Conservation (phyloP, 2,888 invertebrate species). For the Leptura quadrifasciata region DNA sequence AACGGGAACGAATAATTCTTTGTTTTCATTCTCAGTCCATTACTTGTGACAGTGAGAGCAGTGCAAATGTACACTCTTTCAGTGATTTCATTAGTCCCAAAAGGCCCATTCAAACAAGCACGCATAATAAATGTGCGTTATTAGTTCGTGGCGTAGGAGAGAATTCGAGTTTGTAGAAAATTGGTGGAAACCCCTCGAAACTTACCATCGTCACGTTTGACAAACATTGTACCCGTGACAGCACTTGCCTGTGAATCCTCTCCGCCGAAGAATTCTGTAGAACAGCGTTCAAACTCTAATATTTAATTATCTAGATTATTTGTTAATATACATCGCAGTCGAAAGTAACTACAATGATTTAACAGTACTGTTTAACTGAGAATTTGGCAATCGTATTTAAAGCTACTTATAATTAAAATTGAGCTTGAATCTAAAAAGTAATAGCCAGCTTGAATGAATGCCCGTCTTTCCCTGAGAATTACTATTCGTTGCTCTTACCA, state of each 20-base stretch:
- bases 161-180: constrained; percentile 39
- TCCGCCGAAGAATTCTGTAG: constrained; percentile 5
- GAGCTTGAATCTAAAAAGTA: too few species aligned
- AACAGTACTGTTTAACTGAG: background rate
- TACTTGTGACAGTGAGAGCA: constrained; percentile 39
- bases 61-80: constrained; percentile 53
- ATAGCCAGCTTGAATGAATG: too few species aligned
- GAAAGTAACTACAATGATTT: background rate
- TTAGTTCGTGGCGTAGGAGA: constrained; percentile 42
- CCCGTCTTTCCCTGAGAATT: too few species aligned
- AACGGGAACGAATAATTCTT: constrained; percentile 15
- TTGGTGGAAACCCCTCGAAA: constrained; percentile 51
- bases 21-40: constrained; percentile 33
- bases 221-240: constrained; percentile 63
- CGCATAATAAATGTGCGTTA: constrained; percentile 60
- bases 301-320: constrained; percentile 35
- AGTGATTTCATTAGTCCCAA: constrained; percentile 58
- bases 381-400: too few species aligned
- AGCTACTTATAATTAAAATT: too few species aligned
- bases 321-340: background rate
- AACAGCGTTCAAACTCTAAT: background rate
- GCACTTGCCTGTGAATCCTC: constrained; percentile 47
- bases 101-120: constrained; percentile 56
- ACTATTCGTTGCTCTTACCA: too few species aligned
- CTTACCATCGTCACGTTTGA: constrained; percentile 63